Conservation (phyloP, 1,140 invertebrate genomes). For the Hylaeus volcanicus region DNA sequence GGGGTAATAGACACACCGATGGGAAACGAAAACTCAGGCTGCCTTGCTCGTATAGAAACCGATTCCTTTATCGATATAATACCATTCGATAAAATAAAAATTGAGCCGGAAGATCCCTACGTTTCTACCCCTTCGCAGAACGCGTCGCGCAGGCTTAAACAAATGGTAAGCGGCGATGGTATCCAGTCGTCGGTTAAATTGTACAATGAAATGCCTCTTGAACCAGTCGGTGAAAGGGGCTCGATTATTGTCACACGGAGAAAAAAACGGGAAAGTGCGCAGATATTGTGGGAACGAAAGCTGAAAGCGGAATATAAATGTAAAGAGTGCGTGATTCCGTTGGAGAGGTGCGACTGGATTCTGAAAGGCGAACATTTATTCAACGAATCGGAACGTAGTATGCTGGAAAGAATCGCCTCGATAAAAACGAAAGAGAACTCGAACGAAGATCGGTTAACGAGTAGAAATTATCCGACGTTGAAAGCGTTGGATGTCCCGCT, state of each 20-base stretch:
- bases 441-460: not conserved
- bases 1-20: too few relatives aligned
- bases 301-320: not conserved
- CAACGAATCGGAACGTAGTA: not conserved
- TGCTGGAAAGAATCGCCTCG: not conserved
- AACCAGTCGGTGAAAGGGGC: not conserved
- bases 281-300: not conserved
- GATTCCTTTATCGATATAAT: not conserved
- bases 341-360: constrained; percentile 37
- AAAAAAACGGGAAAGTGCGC: too few relatives aligned
- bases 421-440: not conserved
- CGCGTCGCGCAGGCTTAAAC: not conserved
- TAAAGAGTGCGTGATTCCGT: constrained; percentile 28
- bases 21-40: not conserved
- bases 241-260: too few relatives aligned
- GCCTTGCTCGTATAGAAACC: not conserved
- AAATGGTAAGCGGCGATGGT: not conserved
- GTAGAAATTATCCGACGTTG: not conserved
- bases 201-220: rapidly evolving
- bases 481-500: not conserved
- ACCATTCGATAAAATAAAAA: constrained; percentile 17
- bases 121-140: too few relatives aligned
- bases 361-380: too few relatives aligned
- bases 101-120: not conserved
- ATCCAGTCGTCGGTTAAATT: not conserved